Percentiles rank a stretch among this genome's conserved stretches.
Conservation (phyloP, 23 tunicate species). For the Trididemnum miniatum region DNA sequence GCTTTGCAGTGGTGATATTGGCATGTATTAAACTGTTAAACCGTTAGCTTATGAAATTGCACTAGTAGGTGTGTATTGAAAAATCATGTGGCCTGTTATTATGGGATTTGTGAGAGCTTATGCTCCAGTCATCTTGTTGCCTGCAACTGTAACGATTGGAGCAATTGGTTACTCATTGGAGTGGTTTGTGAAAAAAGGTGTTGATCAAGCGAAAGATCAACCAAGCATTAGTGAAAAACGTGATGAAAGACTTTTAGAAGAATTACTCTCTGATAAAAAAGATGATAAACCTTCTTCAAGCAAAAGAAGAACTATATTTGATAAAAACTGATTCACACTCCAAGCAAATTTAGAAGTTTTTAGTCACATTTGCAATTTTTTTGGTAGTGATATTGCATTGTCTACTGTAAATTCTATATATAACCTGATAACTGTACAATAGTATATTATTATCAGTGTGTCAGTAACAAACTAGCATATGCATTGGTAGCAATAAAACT, state of each 20-base stretch:
- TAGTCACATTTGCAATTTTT: too few species aligned
- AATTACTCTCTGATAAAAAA: constrained; percentile 25
- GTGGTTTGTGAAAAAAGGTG: constrained; percentile 73
- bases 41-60: too few species aligned
- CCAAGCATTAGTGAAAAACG: constrained; percentile 51
- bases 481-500: too few species aligned
- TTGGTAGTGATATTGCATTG: too few species aligned
- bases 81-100: constrained; percentile 51
- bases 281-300: neutral
- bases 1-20: too few species aligned
- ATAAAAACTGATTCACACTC: constrained; percentile 12
- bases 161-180: constrained; percentile 76
- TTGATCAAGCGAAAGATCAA: constrained; percentile 80
- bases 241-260: constrained; percentile 53
- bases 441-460: too few species aligned
- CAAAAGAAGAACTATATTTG: constrained; percentile 38
- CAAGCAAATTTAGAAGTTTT: too few species aligned
- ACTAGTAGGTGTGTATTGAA: too few species aligned
- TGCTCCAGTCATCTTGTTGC: constrained; percentile 79
- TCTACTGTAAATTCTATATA: too few species aligned
- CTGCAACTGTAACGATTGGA: constrained; percentile 63
- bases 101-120: constrained; percentile 48
- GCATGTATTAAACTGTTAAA: too few species aligned
- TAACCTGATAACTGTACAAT: too few species aligned
- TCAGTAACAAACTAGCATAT: too few species aligned